Evolutionary conservation across 1,140 invertebrate genomes (phyloP).

Genomic region (Calycopis cecrops): DNA sequence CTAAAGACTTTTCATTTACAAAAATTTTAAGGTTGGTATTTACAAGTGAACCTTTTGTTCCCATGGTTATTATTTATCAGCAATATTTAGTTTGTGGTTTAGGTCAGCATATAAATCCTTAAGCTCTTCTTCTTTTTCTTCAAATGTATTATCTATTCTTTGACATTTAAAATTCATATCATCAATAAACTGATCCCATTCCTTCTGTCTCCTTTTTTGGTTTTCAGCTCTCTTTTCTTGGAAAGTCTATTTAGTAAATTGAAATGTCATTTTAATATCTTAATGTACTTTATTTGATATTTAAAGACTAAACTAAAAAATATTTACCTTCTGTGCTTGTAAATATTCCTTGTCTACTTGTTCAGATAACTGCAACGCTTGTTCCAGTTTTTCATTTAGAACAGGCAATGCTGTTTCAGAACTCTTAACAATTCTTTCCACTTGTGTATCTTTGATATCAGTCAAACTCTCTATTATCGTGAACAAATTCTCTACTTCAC

Average conservation of each 20-base stretch:
- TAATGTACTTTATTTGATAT: too few relatives aligned
- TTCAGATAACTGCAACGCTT: slow-evolving; percentile 79
- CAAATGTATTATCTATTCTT: slow-evolving; percentile 85
- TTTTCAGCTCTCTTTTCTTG: slow-evolving; percentile 75
- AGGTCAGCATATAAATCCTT: slow-evolving; percentile 84
- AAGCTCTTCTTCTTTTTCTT: slow-evolving; percentile 86
- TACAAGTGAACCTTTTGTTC: slow-evolving; percentile 73
- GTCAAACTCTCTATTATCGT: slow-evolving; percentile 84
- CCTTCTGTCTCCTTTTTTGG: slow-evolving; percentile 76
- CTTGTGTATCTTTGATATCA: slow-evolving; percentile 83
- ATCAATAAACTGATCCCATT: slow-evolving; percentile 85
- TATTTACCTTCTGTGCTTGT: slow-evolving; percentile 39
- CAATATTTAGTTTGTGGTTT: slow-evolving; percentile 83
- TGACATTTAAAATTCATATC: slow-evolving; percentile 84
- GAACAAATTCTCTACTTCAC: slow-evolving; percentile 87
- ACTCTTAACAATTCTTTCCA: slow-evolving; percentile 77
- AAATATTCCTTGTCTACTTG: slow-evolving; percentile 63
- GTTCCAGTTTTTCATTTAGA: slow-evolving; percentile 79
- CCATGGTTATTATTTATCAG: slow-evolving; percentile 66
- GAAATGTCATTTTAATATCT: too few relatives aligned
- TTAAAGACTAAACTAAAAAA: too few relatives aligned
- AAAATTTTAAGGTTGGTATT: slow-evolving; percentile 77
- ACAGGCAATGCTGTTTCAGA: slow-evolving; percentile 78
- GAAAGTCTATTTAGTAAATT: slow-evolving; percentile 40
- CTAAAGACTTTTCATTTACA: slow-evolving; percentile 71